phyloP scores from a whole-genome alignment of 2,888 invertebrate genomes.

The Criorhina ranunculi region DNA sequence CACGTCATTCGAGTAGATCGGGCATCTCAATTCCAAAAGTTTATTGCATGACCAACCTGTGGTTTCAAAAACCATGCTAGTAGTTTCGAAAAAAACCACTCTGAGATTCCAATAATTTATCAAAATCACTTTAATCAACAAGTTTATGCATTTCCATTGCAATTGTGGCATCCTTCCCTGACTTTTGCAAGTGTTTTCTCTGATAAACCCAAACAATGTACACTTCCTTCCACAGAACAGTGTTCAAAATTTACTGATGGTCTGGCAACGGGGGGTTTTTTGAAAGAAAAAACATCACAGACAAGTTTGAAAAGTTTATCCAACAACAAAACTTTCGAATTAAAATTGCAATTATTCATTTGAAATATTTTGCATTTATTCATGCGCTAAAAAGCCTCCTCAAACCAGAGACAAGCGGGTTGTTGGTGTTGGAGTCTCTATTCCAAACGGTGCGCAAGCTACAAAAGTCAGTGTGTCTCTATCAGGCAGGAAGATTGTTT shows the following conservation, averaged over 20 bases:
- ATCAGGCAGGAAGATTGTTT: slow-evolving; percentile 48
- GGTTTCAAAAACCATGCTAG: too few species aligned
- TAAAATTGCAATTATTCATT: slow-evolving; percentile 74
- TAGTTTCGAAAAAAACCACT: too few species aligned
- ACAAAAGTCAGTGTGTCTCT: slow-evolving; percentile 21
- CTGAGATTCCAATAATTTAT: slow-evolving; percentile 8
- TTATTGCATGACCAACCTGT: too few species aligned
- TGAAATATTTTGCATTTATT: slow-evolving; percentile 71
- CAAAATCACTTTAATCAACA: slow-evolving; percentile 49
- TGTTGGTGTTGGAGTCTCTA: too few species aligned
- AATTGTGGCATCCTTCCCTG: slow-evolving; percentile 1
- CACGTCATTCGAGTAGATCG: too few species aligned
- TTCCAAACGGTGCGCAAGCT: too few species aligned
- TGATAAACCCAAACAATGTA: slow-evolving; percentile 23
- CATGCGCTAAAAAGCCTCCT: slow-evolving; percentile 56
- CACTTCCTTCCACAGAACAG: slow-evolving; percentile 6
- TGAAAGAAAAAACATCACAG: slow-evolving; percentile 5
- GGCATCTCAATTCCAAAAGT: too few species aligned
- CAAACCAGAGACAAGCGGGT: background rate
- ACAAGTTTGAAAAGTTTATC: slow-evolving; percentile 31
- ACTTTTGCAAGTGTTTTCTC: background rate
- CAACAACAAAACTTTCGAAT: slow-evolving; percentile 59
- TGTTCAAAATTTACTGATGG: slow-evolving; percentile 18
- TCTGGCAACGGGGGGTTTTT: background rate
- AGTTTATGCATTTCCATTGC: slow-evolving; percentile 48